phyloP scores from a whole-genome alignment of 1,140 invertebrate species.

The Parasteatoda tepidariorum region DNA sequence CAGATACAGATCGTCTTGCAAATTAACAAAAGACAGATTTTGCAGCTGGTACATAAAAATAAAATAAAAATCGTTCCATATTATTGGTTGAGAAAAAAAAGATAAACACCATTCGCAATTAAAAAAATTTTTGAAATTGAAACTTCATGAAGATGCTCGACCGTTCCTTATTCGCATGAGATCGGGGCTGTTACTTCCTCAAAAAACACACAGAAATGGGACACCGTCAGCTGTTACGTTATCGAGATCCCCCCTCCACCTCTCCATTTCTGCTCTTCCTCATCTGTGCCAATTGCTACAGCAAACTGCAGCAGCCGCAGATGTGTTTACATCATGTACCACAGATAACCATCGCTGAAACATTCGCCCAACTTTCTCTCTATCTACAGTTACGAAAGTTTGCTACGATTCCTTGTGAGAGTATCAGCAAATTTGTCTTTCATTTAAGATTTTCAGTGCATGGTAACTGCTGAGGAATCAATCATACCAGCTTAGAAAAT shows the following conservation, averaged over 20 bases:
- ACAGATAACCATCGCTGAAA: constrained; percentile 30
- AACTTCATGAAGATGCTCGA: constrained; percentile 15
- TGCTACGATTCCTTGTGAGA: too few relatives aligned
- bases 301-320: constrained; percentile 25
- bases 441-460: too few relatives aligned
- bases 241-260: background rate
- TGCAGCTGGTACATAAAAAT: too few relatives aligned
- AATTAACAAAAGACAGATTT: too few relatives aligned
- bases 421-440: too few relatives aligned
- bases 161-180: constrained; percentile 38
- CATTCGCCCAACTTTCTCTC: constrained; percentile 12
- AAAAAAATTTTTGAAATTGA: background rate
- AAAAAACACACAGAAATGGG: constrained; percentile 15
- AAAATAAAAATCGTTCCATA: too few relatives aligned
- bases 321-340: constrained; percentile 56
- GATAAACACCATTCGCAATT: background rate
- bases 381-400: too few relatives aligned
- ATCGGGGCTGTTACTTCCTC: constrained; percentile 50
- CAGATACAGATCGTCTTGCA: too few relatives aligned
- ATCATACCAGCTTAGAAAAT: too few relatives aligned
- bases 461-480: too few relatives aligned
- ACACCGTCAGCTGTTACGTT: constrained; percentile 42
- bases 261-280: too few relatives aligned
- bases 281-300: constrained; percentile 8
- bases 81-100: too few relatives aligned